These are phyloP conservation scores for Amphiprion ocellaris DNA, from an alignment of 2,113 vertebrate species.

Conservation along the genomic window DNA sequence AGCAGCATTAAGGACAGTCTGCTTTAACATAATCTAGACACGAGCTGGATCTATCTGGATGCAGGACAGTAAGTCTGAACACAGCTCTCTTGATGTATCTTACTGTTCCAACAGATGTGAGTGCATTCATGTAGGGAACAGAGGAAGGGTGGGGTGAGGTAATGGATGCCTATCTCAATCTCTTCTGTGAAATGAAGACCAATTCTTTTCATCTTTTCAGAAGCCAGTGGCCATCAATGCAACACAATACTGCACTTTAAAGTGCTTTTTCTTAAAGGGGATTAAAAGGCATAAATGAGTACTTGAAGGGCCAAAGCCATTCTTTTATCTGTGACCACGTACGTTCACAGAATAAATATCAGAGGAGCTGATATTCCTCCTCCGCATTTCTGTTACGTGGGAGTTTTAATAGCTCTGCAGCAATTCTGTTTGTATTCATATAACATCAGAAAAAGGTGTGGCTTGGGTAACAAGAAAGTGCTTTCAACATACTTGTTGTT, in stretches of 20 bases:
- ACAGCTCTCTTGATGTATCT: neutral
- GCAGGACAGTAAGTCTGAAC: neutral
- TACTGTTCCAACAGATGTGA: neutral
- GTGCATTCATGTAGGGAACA: constrained; percentile 15
- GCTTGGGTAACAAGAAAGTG: neutral
- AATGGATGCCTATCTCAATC: constrained; percentile 18
- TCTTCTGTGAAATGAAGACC: constrained; percentile 15
- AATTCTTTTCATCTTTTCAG: constrained; percentile 47
- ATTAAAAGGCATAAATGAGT: constrained; percentile 26
- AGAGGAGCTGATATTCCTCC: neutral
- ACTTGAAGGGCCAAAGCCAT: constrained; percentile 5
- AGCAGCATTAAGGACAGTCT: neutral
- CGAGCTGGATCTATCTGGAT: neutral
- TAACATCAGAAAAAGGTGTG: neutral
- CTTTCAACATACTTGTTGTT: constrained; percentile 10
- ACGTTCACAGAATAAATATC: constrained; percentile 10
- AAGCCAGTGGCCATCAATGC: constrained; percentile 32
- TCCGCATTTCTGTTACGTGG: neutral
- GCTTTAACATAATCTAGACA: neutral
- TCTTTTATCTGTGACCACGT: constrained; percentile 27
- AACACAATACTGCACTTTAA: constrained; percentile 20
- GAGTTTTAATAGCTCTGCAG: neutral
- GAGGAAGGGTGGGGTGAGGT: neutral
- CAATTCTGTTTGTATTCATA: constrained; percentile 1
- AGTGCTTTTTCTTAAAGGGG: constrained; percentile 3